These are phyloP conservation scores for Lipotes vexillifer DNA, from an alignment of 2,113 vertebrate species.

Conservation along the genomic window DNA sequence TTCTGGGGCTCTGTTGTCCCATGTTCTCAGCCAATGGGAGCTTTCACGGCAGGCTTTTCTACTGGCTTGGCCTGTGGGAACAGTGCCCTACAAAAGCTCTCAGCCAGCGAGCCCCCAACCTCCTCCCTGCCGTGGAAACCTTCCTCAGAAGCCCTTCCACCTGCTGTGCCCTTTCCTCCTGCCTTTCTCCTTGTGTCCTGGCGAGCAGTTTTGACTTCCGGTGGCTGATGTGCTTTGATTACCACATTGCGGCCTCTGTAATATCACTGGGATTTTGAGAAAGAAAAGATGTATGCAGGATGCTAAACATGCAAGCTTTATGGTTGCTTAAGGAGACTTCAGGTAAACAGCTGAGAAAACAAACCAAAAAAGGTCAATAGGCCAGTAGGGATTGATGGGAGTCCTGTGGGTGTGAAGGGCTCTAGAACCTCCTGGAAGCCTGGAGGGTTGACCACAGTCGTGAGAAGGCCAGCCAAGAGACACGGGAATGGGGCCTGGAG, in stretches of 20 bases:
- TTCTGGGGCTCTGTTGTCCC: background rate
- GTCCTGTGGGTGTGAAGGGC: background rate
- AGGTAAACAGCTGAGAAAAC: background rate
- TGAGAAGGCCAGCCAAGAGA: background rate
- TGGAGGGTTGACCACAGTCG: accelerated
- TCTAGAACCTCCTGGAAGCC: background rate
- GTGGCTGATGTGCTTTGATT: background rate
- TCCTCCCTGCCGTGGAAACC: background rate
- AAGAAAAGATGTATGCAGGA: background rate
- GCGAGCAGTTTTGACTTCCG: background rate
- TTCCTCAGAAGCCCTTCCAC: too few species aligned
- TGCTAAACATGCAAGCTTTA: background rate
- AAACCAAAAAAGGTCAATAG: background rate
- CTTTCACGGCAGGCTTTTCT: too few species aligned
- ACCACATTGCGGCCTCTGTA: background rate
- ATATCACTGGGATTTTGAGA: background rate
- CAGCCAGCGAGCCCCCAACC: background rate
- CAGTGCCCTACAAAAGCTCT: accelerated
- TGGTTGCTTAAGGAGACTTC: background rate
- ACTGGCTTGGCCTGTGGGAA: background rate
- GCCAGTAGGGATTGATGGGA: background rate
- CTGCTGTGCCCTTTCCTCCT: too few species aligned
- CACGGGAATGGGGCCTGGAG: accelerated
- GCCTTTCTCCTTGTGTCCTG: too few species aligned
- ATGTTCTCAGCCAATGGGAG: background rate